Percentiles rank a stretch among this genome's conserved stretches.
Evolutionary conservation across 2,113 vertebrate genomes (phyloP).

Genomic region (Callopanchax toddi): DNA sequence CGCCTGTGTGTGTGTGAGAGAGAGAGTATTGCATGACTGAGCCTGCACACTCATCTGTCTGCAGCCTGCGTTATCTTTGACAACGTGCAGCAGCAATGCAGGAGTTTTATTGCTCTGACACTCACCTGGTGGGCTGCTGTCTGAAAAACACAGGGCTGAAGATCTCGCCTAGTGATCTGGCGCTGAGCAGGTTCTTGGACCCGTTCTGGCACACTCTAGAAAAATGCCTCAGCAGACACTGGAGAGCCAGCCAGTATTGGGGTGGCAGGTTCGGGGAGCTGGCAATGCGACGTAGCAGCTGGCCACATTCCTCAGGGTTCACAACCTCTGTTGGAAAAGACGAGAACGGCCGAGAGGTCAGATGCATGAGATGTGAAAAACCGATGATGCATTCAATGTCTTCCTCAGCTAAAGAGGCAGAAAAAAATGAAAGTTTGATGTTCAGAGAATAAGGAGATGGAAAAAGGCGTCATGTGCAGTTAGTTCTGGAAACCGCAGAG

Average conservation of each 20-base stretch:
- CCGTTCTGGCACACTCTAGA: conserved; percentile 87
- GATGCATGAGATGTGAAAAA: not conserved
- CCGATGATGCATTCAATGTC: not conserved
- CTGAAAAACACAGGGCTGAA: conserved; percentile 93
- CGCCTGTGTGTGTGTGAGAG: conserved; percentile 1
- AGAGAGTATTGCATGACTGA: conserved; percentile 36
- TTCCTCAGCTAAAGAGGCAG: not conserved
- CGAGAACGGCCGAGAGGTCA: not conserved
- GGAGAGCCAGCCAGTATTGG: conserved; percentile 94
- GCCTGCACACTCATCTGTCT: conserved; percentile 34
- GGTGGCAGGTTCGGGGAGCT: conserved; percentile 86
- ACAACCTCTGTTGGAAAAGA: conserved; percentile 82
- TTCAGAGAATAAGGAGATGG: conserved; percentile 37
- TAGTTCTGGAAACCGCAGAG: conserved; percentile 57
- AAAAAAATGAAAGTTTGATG: conserved; percentile 26
- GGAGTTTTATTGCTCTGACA: conserved; percentile 1
- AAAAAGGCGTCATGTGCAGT: conserved; percentile 61
- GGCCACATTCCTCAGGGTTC: conserved; percentile 87
- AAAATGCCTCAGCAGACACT: conserved; percentile 93
- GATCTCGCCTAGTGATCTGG: conserved; percentile 89
- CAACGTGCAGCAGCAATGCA: not conserved
- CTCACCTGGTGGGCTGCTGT: conserved; percentile 86
- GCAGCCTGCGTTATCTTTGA: conserved; percentile 29
- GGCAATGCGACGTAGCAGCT: conserved; percentile 87
- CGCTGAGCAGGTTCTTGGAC: conserved; percentile 88